These are phyloP conservation scores for Holothuria glaberrima DNA, from an alignment of 35 echinoderm and acorn worm species.

Conservation along the genomic window DNA sequence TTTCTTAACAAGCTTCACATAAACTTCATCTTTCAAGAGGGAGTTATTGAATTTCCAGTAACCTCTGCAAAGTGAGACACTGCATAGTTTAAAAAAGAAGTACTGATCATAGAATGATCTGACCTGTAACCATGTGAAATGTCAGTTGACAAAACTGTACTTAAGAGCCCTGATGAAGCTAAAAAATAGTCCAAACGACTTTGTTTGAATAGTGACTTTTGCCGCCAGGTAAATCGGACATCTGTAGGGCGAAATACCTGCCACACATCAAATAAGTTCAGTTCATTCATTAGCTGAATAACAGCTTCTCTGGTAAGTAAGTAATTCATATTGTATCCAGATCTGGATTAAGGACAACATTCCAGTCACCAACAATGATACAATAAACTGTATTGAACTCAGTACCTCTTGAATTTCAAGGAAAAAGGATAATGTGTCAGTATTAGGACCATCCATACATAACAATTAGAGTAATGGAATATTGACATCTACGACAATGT, in stretches of 20 bases:
- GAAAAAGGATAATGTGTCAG: not conserved
- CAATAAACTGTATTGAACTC: not conserved
- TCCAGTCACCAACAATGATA: not conserved
- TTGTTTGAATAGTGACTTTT: not conserved
- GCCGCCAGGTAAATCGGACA: not conserved
- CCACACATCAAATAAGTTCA: not conserved
- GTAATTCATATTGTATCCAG: not conserved
- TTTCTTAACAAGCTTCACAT: not conserved
- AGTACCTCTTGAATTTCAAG: not conserved
- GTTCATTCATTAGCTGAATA: not conserved
- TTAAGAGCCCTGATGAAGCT: not conserved
- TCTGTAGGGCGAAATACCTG: too few relatives aligned
- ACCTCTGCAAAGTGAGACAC: conserved; percentile 7
- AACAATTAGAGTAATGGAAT: not conserved
- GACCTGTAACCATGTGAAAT: conserved; percentile 2
- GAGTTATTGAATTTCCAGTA: conserved; percentile 23
- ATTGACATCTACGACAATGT: not conserved
- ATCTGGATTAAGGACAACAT: too few relatives aligned
- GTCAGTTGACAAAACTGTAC: not conserved
- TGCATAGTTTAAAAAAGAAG: not conserved
- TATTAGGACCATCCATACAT: not conserved
- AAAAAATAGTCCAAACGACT: not conserved
- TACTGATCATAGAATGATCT: not conserved
- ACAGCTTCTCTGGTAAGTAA: not conserved
- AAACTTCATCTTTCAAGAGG: not conserved